Conservation (phyloP, 1,140 invertebrate species). For the Gonatopus flavifemur region DNA sequence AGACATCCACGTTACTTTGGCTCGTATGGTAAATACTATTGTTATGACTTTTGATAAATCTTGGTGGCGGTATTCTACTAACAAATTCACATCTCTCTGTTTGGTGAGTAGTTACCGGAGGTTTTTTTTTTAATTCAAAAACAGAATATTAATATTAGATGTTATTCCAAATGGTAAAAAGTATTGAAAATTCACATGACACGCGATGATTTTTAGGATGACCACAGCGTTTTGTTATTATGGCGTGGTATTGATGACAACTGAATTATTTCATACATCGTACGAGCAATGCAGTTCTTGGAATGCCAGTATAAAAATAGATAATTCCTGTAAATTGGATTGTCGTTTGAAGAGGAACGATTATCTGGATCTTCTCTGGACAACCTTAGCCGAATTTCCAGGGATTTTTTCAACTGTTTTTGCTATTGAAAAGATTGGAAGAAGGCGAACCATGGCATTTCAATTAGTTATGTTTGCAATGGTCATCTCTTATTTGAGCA, state of each 20-base stretch:
- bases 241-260: constrained; percentile 92
- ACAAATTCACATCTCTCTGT: background rate
- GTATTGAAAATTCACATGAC: background rate
- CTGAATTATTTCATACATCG: constrained; percentile 82
- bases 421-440: constrained; percentile 86
- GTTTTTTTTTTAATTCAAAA: no score
- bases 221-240: constrained; percentile 96
- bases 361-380: constrained; percentile 93
- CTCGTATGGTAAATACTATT: constrained; percentile 80
- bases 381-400: constrained; percentile 93
- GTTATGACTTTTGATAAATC: background rate
- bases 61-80: constrained; percentile 2
- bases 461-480: constrained; percentile 87
- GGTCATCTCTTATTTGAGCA: constrained; percentile 77
- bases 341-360: constrained; percentile 79
- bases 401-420: constrained; percentile 91
- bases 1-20: constrained; percentile 87
- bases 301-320: constrained; percentile 30
- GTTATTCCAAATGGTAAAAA: background rate
- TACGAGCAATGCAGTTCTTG: constrained; percentile 53
- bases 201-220: constrained; percentile 66
- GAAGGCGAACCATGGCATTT: constrained; percentile 92
- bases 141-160: background rate
- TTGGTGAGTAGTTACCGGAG: no score
- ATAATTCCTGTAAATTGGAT: constrained; percentile 62